Evolutionary conservation across 2,888 invertebrate species (phyloP).

Genomic region (Itoplectis maculator): DNA sequence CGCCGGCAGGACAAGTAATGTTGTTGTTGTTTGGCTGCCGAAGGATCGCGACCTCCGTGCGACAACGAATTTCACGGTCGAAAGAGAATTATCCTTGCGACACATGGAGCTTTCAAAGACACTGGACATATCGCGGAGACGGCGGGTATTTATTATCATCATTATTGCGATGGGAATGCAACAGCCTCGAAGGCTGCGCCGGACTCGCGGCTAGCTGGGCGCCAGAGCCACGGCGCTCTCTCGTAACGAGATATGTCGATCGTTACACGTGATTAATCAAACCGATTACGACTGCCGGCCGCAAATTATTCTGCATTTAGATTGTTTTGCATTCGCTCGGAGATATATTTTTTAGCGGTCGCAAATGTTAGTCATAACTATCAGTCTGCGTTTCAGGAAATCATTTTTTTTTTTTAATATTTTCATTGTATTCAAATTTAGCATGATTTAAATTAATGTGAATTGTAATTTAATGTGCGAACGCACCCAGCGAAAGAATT

Average conservation of each 20-base stretch:
- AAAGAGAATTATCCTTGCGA: slow-evolving; percentile 39
- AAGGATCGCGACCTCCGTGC: slow-evolving; percentile 18
- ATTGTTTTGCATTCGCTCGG: background rate
- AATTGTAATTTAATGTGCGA: too few species aligned
- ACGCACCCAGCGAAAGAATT: too few species aligned
- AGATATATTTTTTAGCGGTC: background rate
- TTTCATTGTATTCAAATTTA: background rate
- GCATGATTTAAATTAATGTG: too few species aligned
- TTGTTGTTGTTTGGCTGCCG: background rate
- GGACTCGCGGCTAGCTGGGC: background rate
- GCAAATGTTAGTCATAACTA: background rate
- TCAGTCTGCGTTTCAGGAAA: background rate
- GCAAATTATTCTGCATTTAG: background rate
- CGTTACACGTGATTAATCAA: slow-evolving; percentile 18
- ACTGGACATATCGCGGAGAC: background rate
- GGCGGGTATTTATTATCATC: slow-evolving; percentile 6
- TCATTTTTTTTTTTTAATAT: background rate
- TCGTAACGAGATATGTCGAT: slow-evolving; percentile 37
- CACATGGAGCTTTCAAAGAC: slow-evolving; percentile 25
- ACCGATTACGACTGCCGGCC: background rate
- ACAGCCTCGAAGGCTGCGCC: slow-evolving; percentile 36
- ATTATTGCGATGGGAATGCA: slow-evolving; percentile 16
- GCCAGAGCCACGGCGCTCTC: slow-evolving; percentile 15
- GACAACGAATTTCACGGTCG: slow-evolving; percentile 17
- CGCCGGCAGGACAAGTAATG: background rate